Base-by-base conservation (phyloP, 2,113 vertebrate species). In the Corythaixoides concolor region DNA sequence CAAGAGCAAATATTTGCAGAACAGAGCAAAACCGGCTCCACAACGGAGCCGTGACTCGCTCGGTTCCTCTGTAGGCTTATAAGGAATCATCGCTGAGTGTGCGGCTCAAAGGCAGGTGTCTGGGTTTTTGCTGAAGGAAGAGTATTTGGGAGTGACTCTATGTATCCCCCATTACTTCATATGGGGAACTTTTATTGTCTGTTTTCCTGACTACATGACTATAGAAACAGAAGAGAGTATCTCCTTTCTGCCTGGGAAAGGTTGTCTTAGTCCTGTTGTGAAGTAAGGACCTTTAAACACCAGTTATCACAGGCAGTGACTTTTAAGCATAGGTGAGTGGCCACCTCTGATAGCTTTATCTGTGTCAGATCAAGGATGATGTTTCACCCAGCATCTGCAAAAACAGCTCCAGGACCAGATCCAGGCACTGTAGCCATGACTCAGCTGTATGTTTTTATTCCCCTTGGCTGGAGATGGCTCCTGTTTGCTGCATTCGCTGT, bases 1-100 rank as follows among this genome's bases (percentile, higher is more conserved):
- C 43, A 60, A 93, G 70, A 88, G 89, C 88, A 97, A 98, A 96
- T 95, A 81, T 96, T 96, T 95, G 84, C 92, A 90, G 93, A 97
- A 85, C 12, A 91, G 72, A 97, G 79, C 8, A 70, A 72, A 91
- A 17, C 24, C 0, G 1, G 17, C 45, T 64, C 55, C 0, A 2
- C 12, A 14, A 32, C 7, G 12, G 92, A 80, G 92, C 87, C 0
- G 69, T 95, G 96, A 94, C 80, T 95, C 95, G 88, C 81, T 86
- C 1, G 4, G 90, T 22, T 90, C 90, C 96, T 76, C 75, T 62
- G 45, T 77, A 70, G 85, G 70, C 85, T 78, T 78, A 43, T 47
- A 26, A 68, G 73, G 85, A 93, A 83, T 64, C 78, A 93, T 56
- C 49, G 33, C 92, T 94, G 81, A 81, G 62, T 28, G 45, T 70